Base-by-base conservation (phyloP, 1,140 invertebrate genomes). In the Procambarus clarkii region DNA sequence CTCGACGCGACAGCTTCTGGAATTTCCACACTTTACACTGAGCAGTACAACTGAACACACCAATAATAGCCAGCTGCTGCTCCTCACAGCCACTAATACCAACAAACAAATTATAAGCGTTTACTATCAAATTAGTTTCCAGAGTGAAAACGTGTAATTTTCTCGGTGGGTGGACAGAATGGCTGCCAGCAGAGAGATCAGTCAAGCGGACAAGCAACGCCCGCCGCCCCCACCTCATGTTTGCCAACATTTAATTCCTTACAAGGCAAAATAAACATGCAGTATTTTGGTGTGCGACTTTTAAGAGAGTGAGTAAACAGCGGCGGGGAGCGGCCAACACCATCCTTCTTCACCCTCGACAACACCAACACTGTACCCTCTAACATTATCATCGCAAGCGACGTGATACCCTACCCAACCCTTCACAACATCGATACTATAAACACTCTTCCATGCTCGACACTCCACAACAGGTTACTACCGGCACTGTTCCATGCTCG, bases 61-160 rank as follows among this genome's bases (percentile, higher is more conserved):
- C 21, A 34, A 34, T 34, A 34, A 24, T 4, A 74, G 69, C 24
- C 54, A 3, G 46, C 50, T 86, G 54, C 13, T 86, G 2, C 54
- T 60, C 85, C 15, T 60, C n/a, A 74, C 58, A 87, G 85, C 60
- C 85, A 78, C 85, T 77, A 87, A 50, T 79, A 44, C 84, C 71
- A 86, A 86, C 76, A 87, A 87, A 79, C 76, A 87, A 78, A 79
- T 79, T 87, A 79, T 77, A 44, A 34, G 24, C n/a, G 85, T 87
- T 87, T 79, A 78, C 74, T 58, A 64, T 60, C 8, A 74, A 79
- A 87, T 87, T 87, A 79, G 74, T 60, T 58, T 87, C 77, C 58
- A 3, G 13, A 46, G 3, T 0, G 84, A 86, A 86, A 86, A 77
- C 60, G 50, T 87, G 48, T 87, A 87, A 87, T 87, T 87, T 86